Evolutionary conservation across 2,888 invertebrate genomes (phyloP).

Genomic region (Uropetala carovei): DNA sequence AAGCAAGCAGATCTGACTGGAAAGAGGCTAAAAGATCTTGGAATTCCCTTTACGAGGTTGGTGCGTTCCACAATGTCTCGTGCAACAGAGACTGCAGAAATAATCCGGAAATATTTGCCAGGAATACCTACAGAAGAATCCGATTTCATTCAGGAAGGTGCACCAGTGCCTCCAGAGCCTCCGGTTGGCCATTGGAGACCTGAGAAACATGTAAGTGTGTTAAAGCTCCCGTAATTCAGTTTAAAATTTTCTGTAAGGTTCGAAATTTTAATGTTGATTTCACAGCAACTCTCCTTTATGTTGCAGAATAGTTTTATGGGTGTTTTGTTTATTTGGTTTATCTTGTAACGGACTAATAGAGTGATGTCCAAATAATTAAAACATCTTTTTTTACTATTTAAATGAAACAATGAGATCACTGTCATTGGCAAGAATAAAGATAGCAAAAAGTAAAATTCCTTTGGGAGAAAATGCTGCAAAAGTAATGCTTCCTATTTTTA

Average conservation of each 20-base stretch:
- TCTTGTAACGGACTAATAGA: background rate
- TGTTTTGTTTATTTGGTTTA: conserved; percentile 65
- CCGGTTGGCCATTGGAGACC: conserved; percentile 92
- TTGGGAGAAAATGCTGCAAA: no score
- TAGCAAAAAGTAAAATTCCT: no score
- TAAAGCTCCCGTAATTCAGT: background rate
- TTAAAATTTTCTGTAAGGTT: background rate
- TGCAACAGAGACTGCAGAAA: conserved; percentile 92
- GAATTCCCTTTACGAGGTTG: conserved; percentile 87
- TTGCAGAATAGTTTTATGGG: background rate
- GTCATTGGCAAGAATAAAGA: no score
- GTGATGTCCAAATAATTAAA: no score
- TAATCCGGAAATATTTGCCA: conserved; percentile 85
- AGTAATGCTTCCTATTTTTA: no score
- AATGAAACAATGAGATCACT: no score
- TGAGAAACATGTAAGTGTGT: conserved; percentile 82
- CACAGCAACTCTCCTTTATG: background rate
- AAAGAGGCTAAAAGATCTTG: conserved; percentile 83
- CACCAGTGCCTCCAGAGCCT: conserved; percentile 96
- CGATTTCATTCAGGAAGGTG: conserved; percentile 91
- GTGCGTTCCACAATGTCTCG: conserved; percentile 95
- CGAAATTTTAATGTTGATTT: background rate
- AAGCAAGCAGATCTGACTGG: conserved; percentile 93
- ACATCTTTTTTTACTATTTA: no score
- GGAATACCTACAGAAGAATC: conserved; percentile 80